phyloP scores from a whole-genome alignment of 2,797 vertebrate species.

The Cossypha polioptera region DNA sequence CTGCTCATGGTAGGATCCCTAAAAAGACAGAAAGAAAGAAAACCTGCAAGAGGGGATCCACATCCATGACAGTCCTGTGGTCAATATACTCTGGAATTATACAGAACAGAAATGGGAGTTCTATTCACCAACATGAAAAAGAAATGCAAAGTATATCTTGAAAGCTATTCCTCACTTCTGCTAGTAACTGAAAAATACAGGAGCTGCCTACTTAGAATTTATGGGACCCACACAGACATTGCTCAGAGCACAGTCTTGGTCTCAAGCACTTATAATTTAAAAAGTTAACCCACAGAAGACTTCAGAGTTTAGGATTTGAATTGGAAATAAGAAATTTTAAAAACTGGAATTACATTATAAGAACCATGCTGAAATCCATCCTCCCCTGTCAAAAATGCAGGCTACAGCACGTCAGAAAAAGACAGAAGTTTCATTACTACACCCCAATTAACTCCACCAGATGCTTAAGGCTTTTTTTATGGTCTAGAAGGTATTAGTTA shows the following conservation, averaged over 20 bases:
- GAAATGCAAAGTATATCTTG: not conserved
- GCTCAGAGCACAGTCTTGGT: not conserved
- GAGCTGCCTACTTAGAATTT: not conserved
- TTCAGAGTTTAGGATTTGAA: not conserved
- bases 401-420: not conserved
- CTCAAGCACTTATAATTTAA: not conserved
- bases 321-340: not conserved
- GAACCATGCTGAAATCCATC: not conserved
- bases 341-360: not conserved
- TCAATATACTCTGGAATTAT: not conserved
- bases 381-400: not conserved
- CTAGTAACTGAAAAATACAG: not conserved
- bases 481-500: not conserved
- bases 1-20: not conserved
- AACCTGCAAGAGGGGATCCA: not conserved
- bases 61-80: not conserved
- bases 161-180: not conserved
- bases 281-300: not conserved
- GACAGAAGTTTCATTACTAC: not conserved
- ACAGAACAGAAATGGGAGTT: not conserved
- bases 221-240: not conserved
- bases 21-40: not conserved
- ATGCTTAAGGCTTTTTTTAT: not conserved
- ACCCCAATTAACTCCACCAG: not conserved
- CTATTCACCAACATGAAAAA: not conserved